Evolutionary conservation across 2,797 vertebrate genomes (phyloP).

Genomic region (Sebastiscus tertius): DNA sequence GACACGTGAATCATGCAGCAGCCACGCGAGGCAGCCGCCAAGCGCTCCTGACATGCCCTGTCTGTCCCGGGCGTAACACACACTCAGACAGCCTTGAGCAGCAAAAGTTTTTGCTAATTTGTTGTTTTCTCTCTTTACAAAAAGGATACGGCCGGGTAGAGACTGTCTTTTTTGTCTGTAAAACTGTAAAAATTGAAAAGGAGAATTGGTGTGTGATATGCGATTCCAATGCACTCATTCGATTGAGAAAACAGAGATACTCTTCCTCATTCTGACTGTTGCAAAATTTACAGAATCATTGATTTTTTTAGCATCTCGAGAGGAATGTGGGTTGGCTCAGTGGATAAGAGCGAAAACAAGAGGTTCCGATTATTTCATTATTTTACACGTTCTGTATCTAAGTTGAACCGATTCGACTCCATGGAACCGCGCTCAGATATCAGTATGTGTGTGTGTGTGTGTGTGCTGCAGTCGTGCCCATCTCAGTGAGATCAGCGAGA

Average conservation of each 20-base stretch:
- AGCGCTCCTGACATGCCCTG: too few relatives aligned
- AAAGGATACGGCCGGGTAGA: background rate
- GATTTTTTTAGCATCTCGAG: constrained; percentile 47
- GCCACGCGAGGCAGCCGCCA: too few relatives aligned
- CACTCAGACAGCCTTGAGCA: background rate
- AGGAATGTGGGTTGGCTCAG: constrained; percentile 51
- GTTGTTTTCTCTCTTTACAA: background rate
- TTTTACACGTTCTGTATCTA: constrained; percentile 8
- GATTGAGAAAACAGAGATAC: constrained; percentile 38
- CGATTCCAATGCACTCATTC: constrained; percentile 23
- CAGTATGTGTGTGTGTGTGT: constrained; percentile 19
- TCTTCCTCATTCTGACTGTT: constrained; percentile 40
- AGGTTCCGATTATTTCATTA: constrained; percentile 15
- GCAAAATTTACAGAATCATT: constrained; percentile 55
- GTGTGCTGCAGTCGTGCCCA: constrained; percentile 29
- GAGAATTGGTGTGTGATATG: background rate
- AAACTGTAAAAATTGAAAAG: background rate
- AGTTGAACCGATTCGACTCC: constrained; percentile 18
- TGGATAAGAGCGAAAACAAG: constrained; percentile 27
- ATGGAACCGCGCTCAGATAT: constrained; percentile 11
- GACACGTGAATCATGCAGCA: too few relatives aligned
- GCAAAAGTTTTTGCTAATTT: background rate
- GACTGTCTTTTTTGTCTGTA: background rate
- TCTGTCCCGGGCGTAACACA: too few relatives aligned
- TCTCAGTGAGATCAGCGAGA: constrained; percentile 42